Base-by-base conservation (phyloP, 2,113 vertebrate genomes). In the Leiothrix lutea region DNA sequence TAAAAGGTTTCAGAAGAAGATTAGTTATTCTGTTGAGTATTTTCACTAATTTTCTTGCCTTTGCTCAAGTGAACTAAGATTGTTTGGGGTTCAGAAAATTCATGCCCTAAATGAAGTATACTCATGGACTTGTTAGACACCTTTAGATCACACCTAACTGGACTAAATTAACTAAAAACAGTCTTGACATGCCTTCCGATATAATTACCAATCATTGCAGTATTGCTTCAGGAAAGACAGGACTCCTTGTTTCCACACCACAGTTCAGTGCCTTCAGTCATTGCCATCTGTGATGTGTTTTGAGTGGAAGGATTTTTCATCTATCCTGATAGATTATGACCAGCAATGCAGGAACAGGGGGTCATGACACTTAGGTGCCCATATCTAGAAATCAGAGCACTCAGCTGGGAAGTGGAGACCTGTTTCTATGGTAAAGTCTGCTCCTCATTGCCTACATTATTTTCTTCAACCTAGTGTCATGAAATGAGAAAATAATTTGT, bases 61-160 rank as follows among this genome's bases (percentile, higher is more conserved):
- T 86, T 70, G 7, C 19, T 50, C 42, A 66, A 42, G 18, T 73
- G 42, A 80, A 45, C 7, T 28, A 40, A 45, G 42, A 42, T 25
- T 75, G 5, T 45, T 66, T 24, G 40, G 3, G 4, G 4, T 86
- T 95, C 56, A 78, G 64, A 84, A 80, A 78, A 35, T 1, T 0
- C 0, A 1, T 14, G 2, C 1, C 26, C 10, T 54, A 31, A 36
- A 74, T 6, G 6, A 80, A 77, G 3, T 24, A 20, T n/a, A 33
- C 7, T 42, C 28, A 44, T 1, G 5, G 42, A 48, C 18, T 85
- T 81, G 6, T 65, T 57, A 62, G 21, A 44, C 22, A 26, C 6
- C 20, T 36, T 53, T 86, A 38, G 36, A 38, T 38, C 36, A 72
- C 36, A 77, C 11, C 16, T 58, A 74, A 33, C 35, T 57, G 21